These are phyloP conservation scores for Propithecus coquereli DNA, from an alignment of 2,113 vertebrate species.

Conservation along the genomic window DNA sequence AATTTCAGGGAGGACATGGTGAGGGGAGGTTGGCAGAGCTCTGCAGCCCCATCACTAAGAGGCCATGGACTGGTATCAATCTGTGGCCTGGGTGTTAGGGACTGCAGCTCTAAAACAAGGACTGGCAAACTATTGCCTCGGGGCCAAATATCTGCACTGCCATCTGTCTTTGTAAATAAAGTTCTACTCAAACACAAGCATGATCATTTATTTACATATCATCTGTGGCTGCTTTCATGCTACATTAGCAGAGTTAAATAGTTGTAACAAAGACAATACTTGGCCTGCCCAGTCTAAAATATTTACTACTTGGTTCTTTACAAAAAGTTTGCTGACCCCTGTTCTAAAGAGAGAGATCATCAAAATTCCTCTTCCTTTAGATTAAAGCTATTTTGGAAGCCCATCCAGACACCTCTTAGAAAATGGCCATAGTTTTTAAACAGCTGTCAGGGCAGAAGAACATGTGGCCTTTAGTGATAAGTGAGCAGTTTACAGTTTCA, in stretches of 20 bases:
- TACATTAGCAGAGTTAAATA: neutral
- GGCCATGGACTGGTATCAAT: no score
- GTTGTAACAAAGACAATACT: neutral
- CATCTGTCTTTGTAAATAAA: neutral
- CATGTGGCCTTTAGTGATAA: neutral
- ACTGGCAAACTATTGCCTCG: neutral
- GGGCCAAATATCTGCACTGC: neutral
- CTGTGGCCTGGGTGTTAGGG: no score
- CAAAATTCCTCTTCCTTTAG: neutral
- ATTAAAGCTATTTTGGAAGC: constrained; percentile 6
- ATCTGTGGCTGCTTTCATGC: neutral
- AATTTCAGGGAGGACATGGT: no score
- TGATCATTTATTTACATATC: neutral
- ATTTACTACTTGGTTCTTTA: neutral
- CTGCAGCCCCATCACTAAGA: no score
- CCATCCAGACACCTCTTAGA: rapidly evolving
- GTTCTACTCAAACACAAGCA: neutral
- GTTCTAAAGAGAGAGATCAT: neutral
- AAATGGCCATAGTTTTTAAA: neutral
- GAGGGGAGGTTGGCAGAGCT: no score
- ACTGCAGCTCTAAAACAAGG: neutral
- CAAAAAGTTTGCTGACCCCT: neutral
- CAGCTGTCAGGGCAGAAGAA: neutral
- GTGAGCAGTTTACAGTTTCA: neutral
- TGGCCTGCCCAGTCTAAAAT: neutral